These are phyloP conservation scores for Phocides pigmalion DNA, from an alignment of 1,140 invertebrate species.

Conservation along the genomic window DNA sequence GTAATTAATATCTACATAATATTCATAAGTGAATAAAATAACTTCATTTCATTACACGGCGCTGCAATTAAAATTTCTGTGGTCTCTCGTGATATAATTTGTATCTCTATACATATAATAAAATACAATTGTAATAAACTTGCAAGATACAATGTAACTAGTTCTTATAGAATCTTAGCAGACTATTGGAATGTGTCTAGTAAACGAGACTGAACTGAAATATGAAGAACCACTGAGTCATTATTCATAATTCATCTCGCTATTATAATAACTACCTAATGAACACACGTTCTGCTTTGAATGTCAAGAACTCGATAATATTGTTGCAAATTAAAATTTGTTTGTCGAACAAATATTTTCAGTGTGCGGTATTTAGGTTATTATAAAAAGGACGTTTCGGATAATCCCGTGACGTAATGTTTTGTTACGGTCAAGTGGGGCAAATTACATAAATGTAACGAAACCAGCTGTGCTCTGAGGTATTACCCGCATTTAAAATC, in stretches of 20 bases:
- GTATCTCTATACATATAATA: too few relatives aligned
- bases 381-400: conserved; percentile 42
- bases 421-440: conserved; percentile 40
- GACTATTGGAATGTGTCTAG: too few relatives aligned
- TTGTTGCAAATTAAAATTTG: conserved; percentile 34
- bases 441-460: conserved; percentile 41
- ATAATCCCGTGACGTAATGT: conserved; percentile 54
- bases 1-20: too few relatives aligned
- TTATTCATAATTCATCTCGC: conserved; percentile 15
- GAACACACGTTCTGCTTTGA: neutral
- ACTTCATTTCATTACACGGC: too few relatives aligned
- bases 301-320: conserved; percentile 15
- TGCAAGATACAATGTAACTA: too few relatives aligned
- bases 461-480: too few relatives aligned
- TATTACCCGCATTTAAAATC: too few relatives aligned
- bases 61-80: too few relatives aligned
- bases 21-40: too few relatives aligned
- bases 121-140: too few relatives aligned
- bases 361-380: conserved; percentile 50
- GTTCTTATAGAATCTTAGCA: too few relatives aligned
- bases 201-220: conserved; percentile 6
- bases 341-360: conserved; percentile 56
- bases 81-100: too few relatives aligned
- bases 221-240: conserved; percentile 6
- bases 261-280: conserved; percentile 10